Conservation (phyloP, 2,797 vertebrate species). For the Botia almorhae region DNA sequence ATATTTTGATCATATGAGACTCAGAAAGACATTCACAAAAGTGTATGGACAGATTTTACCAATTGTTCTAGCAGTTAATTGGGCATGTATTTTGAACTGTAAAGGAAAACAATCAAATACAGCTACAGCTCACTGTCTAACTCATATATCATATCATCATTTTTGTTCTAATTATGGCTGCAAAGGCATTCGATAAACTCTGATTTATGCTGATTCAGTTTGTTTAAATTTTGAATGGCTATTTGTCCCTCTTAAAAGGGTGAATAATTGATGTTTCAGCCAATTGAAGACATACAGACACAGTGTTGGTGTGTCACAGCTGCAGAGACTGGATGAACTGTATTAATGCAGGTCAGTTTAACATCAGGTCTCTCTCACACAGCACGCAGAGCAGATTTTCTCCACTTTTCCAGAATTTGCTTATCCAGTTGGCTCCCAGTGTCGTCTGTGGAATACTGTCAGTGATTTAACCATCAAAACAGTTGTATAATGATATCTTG, state of each 20-base stretch:
- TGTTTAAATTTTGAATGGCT: conserved; percentile 65
- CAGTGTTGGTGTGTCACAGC: conserved; percentile 33
- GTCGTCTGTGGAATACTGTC: conserved; percentile 32
- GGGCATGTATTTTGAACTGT: background rate
- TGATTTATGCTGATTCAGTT: conserved; percentile 61
- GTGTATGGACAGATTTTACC: no score
- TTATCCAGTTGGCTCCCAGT: background rate
- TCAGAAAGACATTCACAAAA: no score
- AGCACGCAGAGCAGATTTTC: conserved; percentile 8
- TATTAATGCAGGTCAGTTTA: conserved; percentile 31
- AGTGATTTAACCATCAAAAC: conserved; percentile 24
- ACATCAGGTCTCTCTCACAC: conserved; percentile 14
- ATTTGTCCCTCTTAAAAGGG: conserved; percentile 63
- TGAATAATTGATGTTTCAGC: conserved; percentile 69
- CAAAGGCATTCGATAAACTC: conserved; percentile 47
- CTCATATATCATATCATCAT: conserved; percentile 6
- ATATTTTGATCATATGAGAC: no score
- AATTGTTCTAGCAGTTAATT: background rate
- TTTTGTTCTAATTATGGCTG: conserved; percentile 38
- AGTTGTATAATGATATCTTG: background rate
- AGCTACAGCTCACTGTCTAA: background rate
- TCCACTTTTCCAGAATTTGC: conserved; percentile 24
- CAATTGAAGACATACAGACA: conserved; percentile 61
- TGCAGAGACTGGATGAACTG: conserved; percentile 33
- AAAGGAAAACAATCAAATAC: background rate